Base-by-base conservation (phyloP, 2,797 vertebrate species). In the Anabacerthia variegaticeps region DNA sequence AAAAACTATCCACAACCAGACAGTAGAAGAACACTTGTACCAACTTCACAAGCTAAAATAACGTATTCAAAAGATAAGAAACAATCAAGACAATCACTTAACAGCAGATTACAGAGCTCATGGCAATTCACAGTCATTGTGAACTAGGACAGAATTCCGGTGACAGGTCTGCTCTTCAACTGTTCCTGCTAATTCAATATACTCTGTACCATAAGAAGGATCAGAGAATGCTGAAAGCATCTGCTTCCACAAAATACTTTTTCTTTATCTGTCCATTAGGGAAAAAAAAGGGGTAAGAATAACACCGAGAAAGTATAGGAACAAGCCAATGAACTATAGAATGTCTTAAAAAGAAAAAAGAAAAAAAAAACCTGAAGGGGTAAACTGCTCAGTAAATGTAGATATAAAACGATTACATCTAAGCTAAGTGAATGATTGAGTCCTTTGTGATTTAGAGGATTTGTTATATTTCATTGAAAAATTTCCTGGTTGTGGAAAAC, bases 391-490 rank as follows among this genome's bases (percentile, higher is more conserved):
- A 41, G 46, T 52, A 54, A 41, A n/a, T 59, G 30, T 58, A 44
- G 36, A 36, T 12, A 66, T 54, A 20, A 81, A 92, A 71, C 22
- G 79, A 37, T 61, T 34, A 32, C 7, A 71, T 63, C 7, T 59
- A 55, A 34, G 23, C 41, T 51, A 81, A 76, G 44, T 54, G 49
- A 72, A 46, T 32, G 81, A 76, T 46, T 72, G 51, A 86, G 16
- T 74, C 18, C 32, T 79, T 78, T 89, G n/a, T 68, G 85, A 89
- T 76, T 95, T 88, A 95, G 72, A 83, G 48, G 43, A 95, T 93
- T 97, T 97, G 44, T 77, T 62, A 58, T 68, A 32, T 87, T 94
- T 96, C 94, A 95, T 88, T 95, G 89, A 94, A 89, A 96, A 96
- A 63, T 30, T 88, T 95, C 75, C 81, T 81, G 61, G 91, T 96